Percentiles rank a stretch among this genome's conserved stretches.
phyloP scores from a whole-genome alignment of 2,797 vertebrate genomes.

The Oreonectes daqikongensis region DNA sequence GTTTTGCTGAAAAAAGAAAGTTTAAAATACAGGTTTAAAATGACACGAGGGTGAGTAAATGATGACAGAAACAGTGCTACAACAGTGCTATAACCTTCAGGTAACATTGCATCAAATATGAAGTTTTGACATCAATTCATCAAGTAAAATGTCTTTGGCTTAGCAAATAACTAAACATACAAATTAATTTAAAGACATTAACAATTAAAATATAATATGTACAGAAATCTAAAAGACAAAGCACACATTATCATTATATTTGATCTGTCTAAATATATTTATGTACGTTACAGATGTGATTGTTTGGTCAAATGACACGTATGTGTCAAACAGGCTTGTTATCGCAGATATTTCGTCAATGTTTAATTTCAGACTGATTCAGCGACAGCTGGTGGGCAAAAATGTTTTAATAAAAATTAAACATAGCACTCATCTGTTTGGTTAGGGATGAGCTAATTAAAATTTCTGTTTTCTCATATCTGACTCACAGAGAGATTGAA shows the following conservation, averaged over 20 bases:
- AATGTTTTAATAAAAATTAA: slow-evolving; percentile 26
- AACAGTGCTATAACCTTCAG: no score
- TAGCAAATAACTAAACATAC: neutral
- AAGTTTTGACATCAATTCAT: no score
- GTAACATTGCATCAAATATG: no score
- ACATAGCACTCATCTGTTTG: slow-evolving; percentile 36
- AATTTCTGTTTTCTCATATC: slow-evolving; percentile 31
- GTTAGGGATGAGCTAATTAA: slow-evolving; percentile 37
- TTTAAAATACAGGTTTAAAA: no score
- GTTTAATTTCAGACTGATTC: slow-evolving; percentile 30
- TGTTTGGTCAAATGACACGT: slow-evolving; percentile 52
- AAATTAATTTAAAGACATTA: neutral
- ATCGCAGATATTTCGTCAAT: slow-evolving; percentile 29
- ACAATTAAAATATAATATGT: neutral
- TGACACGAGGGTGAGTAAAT: no score
- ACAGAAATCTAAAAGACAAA: neutral
- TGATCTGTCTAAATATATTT: neutral
- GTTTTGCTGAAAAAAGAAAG: no score
- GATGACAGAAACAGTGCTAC: no score
- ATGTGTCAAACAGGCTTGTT: slow-evolving; percentile 47
- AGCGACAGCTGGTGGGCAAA: slow-evolving; percentile 36
- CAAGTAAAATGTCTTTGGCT: no score
- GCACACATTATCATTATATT: neutral
- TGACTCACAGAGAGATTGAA: slow-evolving; percentile 22
- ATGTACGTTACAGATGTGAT: slow-evolving; percentile 33